Evolutionary conservation across 2,797 vertebrate genomes (phyloP).

Genomic region (Manis javanica): DNA sequence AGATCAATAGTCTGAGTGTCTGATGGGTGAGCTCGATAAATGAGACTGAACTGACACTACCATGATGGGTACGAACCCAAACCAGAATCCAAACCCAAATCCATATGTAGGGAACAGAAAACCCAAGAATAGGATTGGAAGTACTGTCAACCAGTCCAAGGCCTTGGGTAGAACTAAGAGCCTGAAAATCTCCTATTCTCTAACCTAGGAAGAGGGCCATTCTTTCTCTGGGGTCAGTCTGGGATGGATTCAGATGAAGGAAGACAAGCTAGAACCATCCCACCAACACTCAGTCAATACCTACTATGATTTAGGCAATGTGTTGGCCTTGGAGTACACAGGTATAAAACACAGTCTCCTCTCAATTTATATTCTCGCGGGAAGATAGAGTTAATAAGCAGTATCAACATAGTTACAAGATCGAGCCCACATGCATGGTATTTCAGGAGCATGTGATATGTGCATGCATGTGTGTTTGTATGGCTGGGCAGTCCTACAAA

Average conservation of each 20-base stretch:
- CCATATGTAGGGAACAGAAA: neutral
- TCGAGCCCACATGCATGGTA: neutral
- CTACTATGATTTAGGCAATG: neutral
- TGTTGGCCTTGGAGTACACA: neutral
- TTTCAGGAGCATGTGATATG: neutral
- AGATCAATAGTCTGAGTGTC: neutral
- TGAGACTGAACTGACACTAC: neutral
- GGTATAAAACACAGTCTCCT: neutral
- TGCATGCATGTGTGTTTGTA: accelerated
- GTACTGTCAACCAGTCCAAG: neutral
- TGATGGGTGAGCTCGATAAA: neutral
- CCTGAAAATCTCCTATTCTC: neutral
- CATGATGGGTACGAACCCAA: neutral
- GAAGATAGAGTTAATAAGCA: neutral
- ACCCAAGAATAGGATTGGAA: neutral
- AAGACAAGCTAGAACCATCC: neutral
- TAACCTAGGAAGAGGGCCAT: neutral
- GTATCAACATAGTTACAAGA: neutral
- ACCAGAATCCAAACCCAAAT: neutral
- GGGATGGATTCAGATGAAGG: neutral
- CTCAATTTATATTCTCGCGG: neutral
- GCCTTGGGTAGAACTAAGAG: neutral
- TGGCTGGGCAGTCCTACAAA: neutral
- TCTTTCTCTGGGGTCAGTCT: neutral
- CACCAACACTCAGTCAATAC: neutral